Evolutionary conservation across 2,113 vertebrate genomes (phyloP).

Genomic region (Eulacestoma nigropectus): DNA sequence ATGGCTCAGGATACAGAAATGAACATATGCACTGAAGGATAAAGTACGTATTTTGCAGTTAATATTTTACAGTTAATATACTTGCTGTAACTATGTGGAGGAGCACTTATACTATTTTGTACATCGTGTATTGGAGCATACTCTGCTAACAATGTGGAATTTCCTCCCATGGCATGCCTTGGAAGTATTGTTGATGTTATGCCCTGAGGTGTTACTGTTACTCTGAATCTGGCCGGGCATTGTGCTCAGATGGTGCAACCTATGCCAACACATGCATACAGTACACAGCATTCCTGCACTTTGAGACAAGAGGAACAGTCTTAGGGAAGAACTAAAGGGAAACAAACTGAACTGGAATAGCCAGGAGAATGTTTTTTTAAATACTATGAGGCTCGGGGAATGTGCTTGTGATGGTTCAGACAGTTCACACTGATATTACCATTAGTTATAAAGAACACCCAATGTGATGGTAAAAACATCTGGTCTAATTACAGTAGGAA

Average conservation of each 20-base stretch:
- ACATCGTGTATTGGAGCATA: constrained; percentile 2
- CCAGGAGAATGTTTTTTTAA: not conserved
- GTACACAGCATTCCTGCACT: not conserved
- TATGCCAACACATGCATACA: constrained; percentile 18
- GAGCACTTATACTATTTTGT: constrained; percentile 3
- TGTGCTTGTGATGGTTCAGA: not conserved
- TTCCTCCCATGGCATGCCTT: constrained; percentile 49
- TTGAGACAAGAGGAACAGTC: not conserved
- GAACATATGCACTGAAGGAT: not conserved
- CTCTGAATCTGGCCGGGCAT: constrained; percentile 35
- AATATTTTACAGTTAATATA: not conserved
- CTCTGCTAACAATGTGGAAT: constrained; percentile 38
- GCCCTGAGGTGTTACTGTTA: constrained; percentile 50
- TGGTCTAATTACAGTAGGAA: not conserved
- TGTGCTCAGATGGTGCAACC: constrained; percentile 6
- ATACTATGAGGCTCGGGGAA: not conserved
- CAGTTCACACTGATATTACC: not conserved
- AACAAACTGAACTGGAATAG: not conserved
- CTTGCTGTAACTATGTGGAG: not conserved
- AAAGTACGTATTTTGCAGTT: not conserved
- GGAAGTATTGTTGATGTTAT: constrained; percentile 53
- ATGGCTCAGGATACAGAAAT: not conserved
- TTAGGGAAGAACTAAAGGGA: not conserved
- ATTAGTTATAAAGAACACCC: not conserved
- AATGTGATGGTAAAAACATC: not conserved